Percentiles rank a stretch among this genome's conserved stretches.
Evolutionary conservation across 2,113 vertebrate genomes (phyloP).

Genomic region (Trematomus loennbergii): DNA sequence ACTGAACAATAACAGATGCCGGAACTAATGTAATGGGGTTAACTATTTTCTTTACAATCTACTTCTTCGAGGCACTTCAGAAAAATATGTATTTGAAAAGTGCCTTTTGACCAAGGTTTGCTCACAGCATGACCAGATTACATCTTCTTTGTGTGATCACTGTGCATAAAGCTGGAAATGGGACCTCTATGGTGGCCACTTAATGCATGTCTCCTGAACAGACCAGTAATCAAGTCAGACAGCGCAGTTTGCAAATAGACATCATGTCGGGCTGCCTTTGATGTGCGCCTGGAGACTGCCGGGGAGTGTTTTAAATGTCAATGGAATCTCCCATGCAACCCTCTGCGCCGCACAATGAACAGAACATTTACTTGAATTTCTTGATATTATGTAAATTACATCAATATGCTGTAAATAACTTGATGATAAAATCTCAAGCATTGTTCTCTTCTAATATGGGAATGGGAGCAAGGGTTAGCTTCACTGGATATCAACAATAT

Average conservation of each 20-base stretch:
- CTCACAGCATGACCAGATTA: slow-evolving; percentile 39
- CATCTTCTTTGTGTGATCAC: slow-evolving; percentile 36
- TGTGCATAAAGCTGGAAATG: slow-evolving; percentile 48
- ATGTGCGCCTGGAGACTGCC: slow-evolving; percentile 55
- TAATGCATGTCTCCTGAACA: slow-evolving; percentile 54
- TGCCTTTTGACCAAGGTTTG: slow-evolving; percentile 25
- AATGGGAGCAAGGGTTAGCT: slow-evolving; percentile 26
- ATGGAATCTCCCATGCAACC: slow-evolving; percentile 37
- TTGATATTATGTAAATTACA: slow-evolving; percentile 26
- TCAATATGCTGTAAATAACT: slow-evolving; percentile 28
- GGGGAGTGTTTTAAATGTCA: slow-evolving; percentile 70
- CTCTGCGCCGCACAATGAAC: background rate
- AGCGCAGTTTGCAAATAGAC: slow-evolving; percentile 51
- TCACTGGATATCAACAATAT: slow-evolving; percentile 5
- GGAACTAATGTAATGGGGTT: background rate
- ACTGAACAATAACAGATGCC: slow-evolving; percentile 16
- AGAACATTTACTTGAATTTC: background rate
- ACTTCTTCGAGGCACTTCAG: background rate
- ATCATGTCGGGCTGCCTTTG: slow-evolving; percentile 62
- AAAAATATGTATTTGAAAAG: slow-evolving; percentile 14
- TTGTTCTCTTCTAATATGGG: background rate
- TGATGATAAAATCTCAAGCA: slow-evolving; percentile 1
- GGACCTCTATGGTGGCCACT: slow-evolving; percentile 47
- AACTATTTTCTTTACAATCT: background rate
- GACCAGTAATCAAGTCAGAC: slow-evolving; percentile 59